phyloP scores from a whole-genome alignment of 1,140 invertebrate species.

The Lasioglossum baleicum region DNA sequence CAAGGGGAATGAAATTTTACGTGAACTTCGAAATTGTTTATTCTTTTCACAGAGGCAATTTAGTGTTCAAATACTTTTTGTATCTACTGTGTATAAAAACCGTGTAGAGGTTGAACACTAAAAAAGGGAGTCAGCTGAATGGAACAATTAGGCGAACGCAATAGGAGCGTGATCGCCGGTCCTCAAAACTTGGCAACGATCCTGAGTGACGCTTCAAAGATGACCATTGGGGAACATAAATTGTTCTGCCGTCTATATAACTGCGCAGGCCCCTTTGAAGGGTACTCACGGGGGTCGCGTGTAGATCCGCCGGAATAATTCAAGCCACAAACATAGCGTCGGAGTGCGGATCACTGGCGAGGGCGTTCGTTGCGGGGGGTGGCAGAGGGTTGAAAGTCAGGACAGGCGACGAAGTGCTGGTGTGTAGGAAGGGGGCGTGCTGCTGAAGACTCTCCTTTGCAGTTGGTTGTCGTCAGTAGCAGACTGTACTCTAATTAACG shows the following conservation, averaged over 20 bases:
- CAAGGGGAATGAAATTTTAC: no score
- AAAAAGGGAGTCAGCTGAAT: no score
- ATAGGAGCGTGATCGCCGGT: no score
- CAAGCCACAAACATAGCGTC: conserved; percentile 69
- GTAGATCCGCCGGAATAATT: conserved; percentile 66
- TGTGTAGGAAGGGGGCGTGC: conserved; percentile 21
- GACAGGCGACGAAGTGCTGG: conserved; percentile 27
- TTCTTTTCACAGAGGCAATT: no score
- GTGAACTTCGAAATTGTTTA: no score
- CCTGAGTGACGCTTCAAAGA: background rate
- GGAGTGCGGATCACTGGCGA: conserved; percentile 59
- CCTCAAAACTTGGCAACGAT: background rate
- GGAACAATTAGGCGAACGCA: no score
- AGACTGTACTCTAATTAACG: conserved; percentile 76
- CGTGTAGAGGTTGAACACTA: no score
- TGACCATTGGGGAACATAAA: background rate
- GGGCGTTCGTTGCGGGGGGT: background rate
- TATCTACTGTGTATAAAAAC: no score
- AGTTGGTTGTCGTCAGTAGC: conserved; percentile 71
- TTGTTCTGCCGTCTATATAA: background rate
- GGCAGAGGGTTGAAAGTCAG: background rate
- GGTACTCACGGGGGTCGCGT: conserved; percentile 20
- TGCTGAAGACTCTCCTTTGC: conserved; percentile 67
- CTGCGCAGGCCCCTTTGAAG: conserved; percentile 25
- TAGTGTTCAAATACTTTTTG: no score